These are phyloP conservation scores for Dreissena rostriformis DNA, from an alignment of 1,140 invertebrate species.

Conservation along the genomic window DNA sequence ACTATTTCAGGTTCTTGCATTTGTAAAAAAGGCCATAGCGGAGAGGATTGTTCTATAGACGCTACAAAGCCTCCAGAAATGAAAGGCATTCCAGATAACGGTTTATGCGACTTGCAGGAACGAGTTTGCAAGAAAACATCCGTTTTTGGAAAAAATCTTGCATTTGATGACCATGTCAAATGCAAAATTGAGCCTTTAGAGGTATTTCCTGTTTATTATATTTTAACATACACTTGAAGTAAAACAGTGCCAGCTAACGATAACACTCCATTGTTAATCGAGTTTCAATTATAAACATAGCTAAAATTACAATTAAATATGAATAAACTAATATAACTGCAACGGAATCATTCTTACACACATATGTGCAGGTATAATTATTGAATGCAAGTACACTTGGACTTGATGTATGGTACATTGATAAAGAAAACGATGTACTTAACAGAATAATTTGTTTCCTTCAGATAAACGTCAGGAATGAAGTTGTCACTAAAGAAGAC, in stretches of 20 bases:
- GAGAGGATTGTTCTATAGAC: constrained; percentile 9
- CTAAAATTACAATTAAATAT: background rate
- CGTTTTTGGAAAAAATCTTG: constrained; percentile 14
- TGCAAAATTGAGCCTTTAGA: constrained; percentile 1
- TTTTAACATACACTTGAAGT: background rate
- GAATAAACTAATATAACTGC: background rate
- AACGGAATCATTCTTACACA: too few species aligned
- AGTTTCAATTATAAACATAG: background rate
- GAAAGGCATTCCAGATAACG: constrained; percentile 13
- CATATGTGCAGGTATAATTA: too few species aligned
- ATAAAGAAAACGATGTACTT: too few species aligned
- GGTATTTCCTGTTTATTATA: constrained; percentile 2
- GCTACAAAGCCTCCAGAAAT: background rate
- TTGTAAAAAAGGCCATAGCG: background rate
- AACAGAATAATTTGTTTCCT: background rate
- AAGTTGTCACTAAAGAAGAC: background rate
- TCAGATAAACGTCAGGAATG: background rate
- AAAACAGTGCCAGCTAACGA: background rate
- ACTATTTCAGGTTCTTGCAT: background rate
- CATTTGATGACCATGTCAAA: background rate
- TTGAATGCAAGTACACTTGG: background rate
- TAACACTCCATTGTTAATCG: too few species aligned
- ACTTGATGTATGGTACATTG: background rate
- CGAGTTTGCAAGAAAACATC: constrained; percentile 12
- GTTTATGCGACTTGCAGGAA: constrained; percentile 2